A percentile compares a stretch with the other conserved stretches of the same genome.
Evolutionary conservation across 2,113 vertebrate species (phyloP).

Genomic region (Amblyopsis rosae): DNA sequence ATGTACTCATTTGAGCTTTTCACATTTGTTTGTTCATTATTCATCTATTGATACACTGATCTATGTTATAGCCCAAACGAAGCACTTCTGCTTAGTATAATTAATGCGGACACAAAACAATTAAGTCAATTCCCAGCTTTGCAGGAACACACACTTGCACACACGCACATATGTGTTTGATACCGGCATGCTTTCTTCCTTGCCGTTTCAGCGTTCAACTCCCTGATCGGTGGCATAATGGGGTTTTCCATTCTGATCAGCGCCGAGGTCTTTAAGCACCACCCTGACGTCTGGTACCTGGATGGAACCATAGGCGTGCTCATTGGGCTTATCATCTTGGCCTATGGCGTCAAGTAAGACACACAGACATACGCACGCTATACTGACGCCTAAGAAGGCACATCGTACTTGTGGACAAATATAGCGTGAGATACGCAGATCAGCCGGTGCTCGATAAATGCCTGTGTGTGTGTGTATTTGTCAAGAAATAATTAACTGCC

Average conservation of each 20-base stretch:
- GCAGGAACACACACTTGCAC: slow-evolving; percentile 1
- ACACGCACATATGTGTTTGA: not conserved
- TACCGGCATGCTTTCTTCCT: not conserved
- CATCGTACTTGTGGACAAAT: not conserved
- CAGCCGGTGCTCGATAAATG: not conserved
- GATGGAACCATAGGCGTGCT: slow-evolving; percentile 92
- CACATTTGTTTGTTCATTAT: not conserved
- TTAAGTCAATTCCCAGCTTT: too few species aligned
- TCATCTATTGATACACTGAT: too few species aligned
- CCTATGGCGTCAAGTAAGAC: slow-evolving; percentile 95
- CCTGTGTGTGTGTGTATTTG: not conserved
- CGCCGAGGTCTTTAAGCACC: slow-evolving; percentile 91
- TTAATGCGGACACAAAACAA: too few species aligned
- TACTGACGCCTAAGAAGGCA: not conserved
- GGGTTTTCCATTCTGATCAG: slow-evolving; percentile 97
- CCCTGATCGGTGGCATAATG: slow-evolving; percentile 93
- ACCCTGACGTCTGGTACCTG: slow-evolving; percentile 90
- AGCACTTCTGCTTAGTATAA: too few species aligned
- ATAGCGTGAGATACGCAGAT: not conserved
- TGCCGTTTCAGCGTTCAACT: slow-evolving; percentile 88
- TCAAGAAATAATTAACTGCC: not conserved
- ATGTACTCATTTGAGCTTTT: not conserved
- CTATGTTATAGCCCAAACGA: too few species aligned
- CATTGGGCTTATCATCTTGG: slow-evolving; percentile 93
- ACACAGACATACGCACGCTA: not conserved